These are phyloP conservation scores for Plecturocebus donacophilus DNA, from an alignment of 2,113 vertebrate species.

Conservation along the genomic window DNA sequence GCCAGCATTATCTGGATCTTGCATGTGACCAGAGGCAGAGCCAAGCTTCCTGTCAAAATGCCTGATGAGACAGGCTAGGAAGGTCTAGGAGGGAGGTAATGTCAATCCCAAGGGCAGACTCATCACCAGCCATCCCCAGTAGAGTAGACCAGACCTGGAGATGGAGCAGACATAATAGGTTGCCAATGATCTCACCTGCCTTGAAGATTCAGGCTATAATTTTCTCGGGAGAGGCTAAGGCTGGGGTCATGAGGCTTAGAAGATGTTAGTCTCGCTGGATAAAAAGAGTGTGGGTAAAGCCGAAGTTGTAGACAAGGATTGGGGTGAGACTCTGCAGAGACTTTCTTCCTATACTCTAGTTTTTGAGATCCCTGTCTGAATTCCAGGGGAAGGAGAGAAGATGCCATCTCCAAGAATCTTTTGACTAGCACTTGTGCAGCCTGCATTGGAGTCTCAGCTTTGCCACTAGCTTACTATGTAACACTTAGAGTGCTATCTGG, in stretches of 20 bases:
- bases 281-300: background rate
- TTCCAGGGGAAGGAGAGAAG: background rate
- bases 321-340: background rate
- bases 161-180: slow-evolving; percentile 2
- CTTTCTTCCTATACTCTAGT: background rate
- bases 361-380: background rate
- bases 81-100: background rate
- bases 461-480: background rate
- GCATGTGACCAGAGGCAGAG: slow-evolving; percentile 46
- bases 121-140: background rate
- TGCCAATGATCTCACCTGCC: slow-evolving; percentile 49
- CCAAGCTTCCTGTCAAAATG: slow-evolving; percentile 53
- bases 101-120: slow-evolving; percentile 1
- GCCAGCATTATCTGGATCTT: slow-evolving; percentile 53
- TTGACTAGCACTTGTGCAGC: background rate
- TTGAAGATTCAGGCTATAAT: slow-evolving; percentile 24
- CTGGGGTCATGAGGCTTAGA: background rate
- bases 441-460: background rate
- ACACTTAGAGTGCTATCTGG: background rate
- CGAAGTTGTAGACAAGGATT: background rate
- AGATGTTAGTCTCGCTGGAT: background rate
- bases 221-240: background rate
- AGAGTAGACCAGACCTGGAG: slow-evolving; percentile 6
- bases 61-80: background rate
- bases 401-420: background rate